A percentile compares a stretch with the other conserved stretches of the same genome.
Evolutionary conservation across 1,140 invertebrate genomes (phyloP).

Genomic region (Gryon sp.): DNA sequence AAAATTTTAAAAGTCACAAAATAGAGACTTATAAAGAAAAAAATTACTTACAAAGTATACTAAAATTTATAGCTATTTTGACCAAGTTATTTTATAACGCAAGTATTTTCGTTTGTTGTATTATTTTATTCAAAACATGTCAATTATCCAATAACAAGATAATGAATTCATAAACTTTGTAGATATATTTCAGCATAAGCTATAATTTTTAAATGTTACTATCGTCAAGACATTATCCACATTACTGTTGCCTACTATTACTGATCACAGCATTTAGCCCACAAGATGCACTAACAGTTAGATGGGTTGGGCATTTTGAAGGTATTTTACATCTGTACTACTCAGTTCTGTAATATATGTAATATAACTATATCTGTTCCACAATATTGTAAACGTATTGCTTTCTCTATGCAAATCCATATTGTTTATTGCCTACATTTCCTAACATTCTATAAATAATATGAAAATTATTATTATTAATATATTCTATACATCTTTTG

Average conservation of each 20-base stretch:
- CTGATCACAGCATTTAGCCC: conserved; percentile 65
- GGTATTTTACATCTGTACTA: conserved; percentile 19
- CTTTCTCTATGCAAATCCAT: conserved; percentile 6
- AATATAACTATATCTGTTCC: no score
- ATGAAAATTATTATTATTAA: no score
- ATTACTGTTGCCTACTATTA: conserved; percentile 61
- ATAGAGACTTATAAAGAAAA: no score
- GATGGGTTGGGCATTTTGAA: conserved; percentile 58
- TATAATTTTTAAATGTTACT: conserved; percentile 60
- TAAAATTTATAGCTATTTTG: no score
- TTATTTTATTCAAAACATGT: no score
- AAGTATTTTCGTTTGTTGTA: no score
- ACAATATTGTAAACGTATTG: conserved; percentile 8
- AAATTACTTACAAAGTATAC: no score
- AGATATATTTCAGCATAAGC: conserved; percentile 56
- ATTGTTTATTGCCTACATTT: conserved; percentile 9
- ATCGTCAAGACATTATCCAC: conserved; percentile 48
- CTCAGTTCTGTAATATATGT: conserved; percentile 3
- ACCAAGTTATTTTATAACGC: no score
- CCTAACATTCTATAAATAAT: background rate
- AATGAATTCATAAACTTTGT: conserved; percentile 36
- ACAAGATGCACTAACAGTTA: conserved; percentile 60
- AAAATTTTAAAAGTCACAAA: no score
- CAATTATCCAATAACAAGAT: conserved; percentile 47
- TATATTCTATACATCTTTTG: no score